These are phyloP conservation scores for Nemurella pictetii DNA, from an alignment of 2,888 invertebrate genomes.

Conservation along the genomic window DNA sequence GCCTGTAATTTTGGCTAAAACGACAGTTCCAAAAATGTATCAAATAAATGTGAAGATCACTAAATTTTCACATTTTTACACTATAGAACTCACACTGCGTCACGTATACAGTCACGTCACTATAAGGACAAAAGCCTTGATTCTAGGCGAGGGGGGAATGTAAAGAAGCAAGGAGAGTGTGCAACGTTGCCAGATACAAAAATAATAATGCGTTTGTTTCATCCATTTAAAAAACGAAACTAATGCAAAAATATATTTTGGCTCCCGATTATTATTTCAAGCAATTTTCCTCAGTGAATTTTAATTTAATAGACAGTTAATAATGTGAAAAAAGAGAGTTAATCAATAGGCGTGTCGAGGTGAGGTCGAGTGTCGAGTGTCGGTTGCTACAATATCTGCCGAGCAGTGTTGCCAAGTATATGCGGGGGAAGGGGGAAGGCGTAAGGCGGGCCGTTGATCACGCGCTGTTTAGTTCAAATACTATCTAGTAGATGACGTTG, in stretches of 20 bases:
- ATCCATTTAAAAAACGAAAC: background rate
- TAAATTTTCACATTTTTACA: background rate
- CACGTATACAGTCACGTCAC: background rate
- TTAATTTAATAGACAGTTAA: too few species aligned
- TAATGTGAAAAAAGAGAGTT: too few species aligned
- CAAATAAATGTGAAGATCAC: background rate
- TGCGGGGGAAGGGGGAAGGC: background rate
- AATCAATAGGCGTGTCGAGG: background rate
- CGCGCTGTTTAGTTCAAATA: background rate
- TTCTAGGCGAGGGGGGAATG: background rate
- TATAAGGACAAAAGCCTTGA: background rate
- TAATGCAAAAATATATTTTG: too few species aligned
- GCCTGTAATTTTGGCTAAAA: background rate
- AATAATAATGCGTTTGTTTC: background rate
- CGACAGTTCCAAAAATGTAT: background rate
- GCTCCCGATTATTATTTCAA: background rate
- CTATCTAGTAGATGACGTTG: background rate
- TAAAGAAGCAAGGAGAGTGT: background rate
- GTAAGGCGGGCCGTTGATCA: background rate
- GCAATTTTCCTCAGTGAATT: background rate
- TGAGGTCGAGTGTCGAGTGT: background rate
- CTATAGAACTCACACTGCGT: background rate
- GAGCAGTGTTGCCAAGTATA: background rate
- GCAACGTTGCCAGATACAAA: background rate
- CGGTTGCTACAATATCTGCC: background rate